Evolutionary conservation across 2,888 invertebrate species (phyloP).

Genomic region (Aphodius sticticus): DNA sequence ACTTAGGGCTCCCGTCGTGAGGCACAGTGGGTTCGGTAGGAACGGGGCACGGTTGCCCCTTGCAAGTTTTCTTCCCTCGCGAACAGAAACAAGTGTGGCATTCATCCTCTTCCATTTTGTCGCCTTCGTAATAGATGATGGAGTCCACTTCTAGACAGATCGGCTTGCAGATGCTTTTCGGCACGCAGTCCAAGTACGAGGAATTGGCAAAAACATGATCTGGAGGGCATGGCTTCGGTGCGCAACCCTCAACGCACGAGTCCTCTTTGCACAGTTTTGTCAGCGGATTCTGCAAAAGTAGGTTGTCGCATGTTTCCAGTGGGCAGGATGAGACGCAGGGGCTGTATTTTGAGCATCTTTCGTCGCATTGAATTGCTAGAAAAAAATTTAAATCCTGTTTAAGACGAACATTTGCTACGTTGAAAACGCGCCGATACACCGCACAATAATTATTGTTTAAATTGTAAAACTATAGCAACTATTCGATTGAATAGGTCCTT

Average conservation of each 20-base stretch:
- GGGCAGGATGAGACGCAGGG: slow-evolving; percentile 87
- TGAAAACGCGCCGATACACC: too few relatives aligned
- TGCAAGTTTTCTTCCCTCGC: slow-evolving; percentile 72
- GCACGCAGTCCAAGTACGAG: slow-evolving; percentile 76
- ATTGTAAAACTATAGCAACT: too few relatives aligned
- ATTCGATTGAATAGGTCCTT: too few relatives aligned
- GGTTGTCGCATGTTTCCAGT: slow-evolving; percentile 84
- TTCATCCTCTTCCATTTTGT: slow-evolving; percentile 75
- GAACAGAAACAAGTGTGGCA: slow-evolving; percentile 85
- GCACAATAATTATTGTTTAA: too few relatives aligned
- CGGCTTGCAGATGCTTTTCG: slow-evolving; percentile 73
- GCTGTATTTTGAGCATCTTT: slow-evolving; percentile 79
- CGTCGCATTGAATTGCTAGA: slow-evolving; percentile 88
- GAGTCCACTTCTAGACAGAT: slow-evolving; percentile 76
- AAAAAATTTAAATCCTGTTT: too few relatives aligned
- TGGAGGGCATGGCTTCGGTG: slow-evolving; percentile 75
- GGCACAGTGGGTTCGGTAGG: slow-evolving; percentile 35
- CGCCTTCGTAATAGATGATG: slow-evolving; percentile 77
- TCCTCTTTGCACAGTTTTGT: slow-evolving; percentile 75
- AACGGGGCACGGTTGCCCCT: slow-evolving; percentile 71
- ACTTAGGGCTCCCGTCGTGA: slow-evolving; percentile 57
- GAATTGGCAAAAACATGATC: slow-evolving; percentile 78
- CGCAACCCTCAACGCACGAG: slow-evolving; percentile 85
- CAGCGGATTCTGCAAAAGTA: slow-evolving; percentile 69
- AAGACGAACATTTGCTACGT: too few relatives aligned